Percentiles rank a stretch among this genome's conserved stretches.
Evolutionary conservation across 2,888 invertebrate genomes (phyloP).

Genomic region (Lithophane ornitopus): DNA sequence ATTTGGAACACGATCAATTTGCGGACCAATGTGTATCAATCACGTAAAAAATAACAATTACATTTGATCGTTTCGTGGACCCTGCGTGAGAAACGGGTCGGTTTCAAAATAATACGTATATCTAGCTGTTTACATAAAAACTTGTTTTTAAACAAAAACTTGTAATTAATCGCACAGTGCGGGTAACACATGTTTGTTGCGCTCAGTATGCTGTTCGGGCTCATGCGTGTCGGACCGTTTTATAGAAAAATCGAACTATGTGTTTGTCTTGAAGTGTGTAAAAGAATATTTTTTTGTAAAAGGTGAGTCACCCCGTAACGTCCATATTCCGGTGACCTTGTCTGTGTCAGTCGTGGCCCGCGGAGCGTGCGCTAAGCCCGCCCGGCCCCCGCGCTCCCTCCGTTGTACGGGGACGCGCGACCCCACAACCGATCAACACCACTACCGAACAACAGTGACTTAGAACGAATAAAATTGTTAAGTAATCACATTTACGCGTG

Average conservation of each 20-base stretch:
- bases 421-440: slow-evolving; percentile 21
- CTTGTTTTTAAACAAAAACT: slow-evolving; percentile 39
- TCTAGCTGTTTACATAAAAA: slow-evolving; percentile 4
- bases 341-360: slow-evolving; percentile 69
- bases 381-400: slow-evolving; percentile 58
- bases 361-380: slow-evolving; percentile 72
- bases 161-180: neutral
- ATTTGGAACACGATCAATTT: no score
- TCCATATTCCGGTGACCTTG: slow-evolving; percentile 75
- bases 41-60: no score
- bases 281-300: slow-evolving; percentile 45
- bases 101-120: neutral
- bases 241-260: slow-evolving; percentile 38
- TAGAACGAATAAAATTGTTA: slow-evolving; percentile 13
- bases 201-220: slow-evolving; percentile 43
- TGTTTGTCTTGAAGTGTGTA: slow-evolving; percentile 20
- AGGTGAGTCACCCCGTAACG: slow-evolving; percentile 71
- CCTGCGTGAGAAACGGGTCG: slow-evolving; percentile 27
- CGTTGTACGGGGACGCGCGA: neutral
- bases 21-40: no score
- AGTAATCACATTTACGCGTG: slow-evolving; percentile 26
- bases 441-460: slow-evolving; percentile 31
- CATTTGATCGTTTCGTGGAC: no score
- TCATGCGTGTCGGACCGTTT: slow-evolving; percentile 48
- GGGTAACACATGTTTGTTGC: slow-evolving; percentile 1